These are phyloP conservation scores for Diploptera punctata DNA, from an alignment of 2,888 invertebrate species.

Conservation along the genomic window DNA sequence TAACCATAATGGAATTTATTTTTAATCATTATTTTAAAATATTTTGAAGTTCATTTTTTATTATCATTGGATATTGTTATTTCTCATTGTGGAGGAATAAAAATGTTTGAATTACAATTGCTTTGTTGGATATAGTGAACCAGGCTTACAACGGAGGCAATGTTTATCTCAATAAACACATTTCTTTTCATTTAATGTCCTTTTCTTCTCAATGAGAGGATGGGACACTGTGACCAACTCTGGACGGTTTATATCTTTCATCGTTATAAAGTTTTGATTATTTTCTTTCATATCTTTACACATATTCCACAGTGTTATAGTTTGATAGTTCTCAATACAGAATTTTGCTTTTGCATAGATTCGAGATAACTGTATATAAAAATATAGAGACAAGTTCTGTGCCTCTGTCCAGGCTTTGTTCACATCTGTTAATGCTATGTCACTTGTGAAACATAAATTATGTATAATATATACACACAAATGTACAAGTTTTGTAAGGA, in stretches of 20 bases:
- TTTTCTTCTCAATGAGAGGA: neutral
- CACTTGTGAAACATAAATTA: constrained; percentile 8
- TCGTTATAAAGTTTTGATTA: neutral
- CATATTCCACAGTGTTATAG: neutral
- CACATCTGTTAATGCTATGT: neutral
- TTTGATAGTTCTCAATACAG: neutral
- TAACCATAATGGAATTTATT: constrained; percentile 28
- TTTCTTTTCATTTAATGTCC: neutral
- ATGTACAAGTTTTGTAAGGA: too few species aligned
- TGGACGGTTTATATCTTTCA: constrained; percentile 32
- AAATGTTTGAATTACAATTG: constrained; percentile 18
- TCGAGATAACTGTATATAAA: constrained; percentile 9
- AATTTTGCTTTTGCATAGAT: neutral
- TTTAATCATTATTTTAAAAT: too few species aligned
- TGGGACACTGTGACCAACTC: constrained; percentile 20
- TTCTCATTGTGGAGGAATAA: constrained; percentile 14
- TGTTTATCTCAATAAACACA: too few species aligned
- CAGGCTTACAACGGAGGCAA: constrained; percentile 11
- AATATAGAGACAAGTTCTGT: constrained; percentile 18
- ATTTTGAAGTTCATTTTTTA: too few species aligned
- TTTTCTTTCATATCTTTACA: too few species aligned
- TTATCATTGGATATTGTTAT: too few species aligned
- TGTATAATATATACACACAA: constrained; percentile 20
- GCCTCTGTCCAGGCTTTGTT: constrained; percentile 20
- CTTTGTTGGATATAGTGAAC: constrained; percentile 29